Conservation (phyloP, 2,797 vertebrate species). For the Sebastes goodei region DNA sequence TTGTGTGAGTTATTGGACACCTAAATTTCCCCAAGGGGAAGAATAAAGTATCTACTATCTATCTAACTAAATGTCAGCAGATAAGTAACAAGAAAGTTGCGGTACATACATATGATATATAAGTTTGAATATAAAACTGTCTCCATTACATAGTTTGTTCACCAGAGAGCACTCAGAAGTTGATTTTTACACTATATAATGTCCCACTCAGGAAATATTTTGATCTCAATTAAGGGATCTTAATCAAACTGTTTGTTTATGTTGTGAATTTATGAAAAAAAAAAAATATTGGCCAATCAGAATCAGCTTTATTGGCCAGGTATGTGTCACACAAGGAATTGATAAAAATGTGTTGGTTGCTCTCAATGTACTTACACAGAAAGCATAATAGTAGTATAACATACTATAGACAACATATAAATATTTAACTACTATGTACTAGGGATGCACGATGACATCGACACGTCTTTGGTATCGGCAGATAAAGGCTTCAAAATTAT, state of each 20-base stretch:
- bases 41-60: no score
- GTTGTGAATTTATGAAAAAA: neutral
- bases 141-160: neutral
- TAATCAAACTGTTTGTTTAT: neutral
- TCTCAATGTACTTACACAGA: neutral
- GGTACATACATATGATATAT: no score
- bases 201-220: no score
- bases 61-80: neutral
- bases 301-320: neutral
- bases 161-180: neutral
- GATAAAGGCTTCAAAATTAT: no score
- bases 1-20: no score
- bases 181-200: neutral
- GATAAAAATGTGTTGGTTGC: neutral
- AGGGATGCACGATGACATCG: no score
- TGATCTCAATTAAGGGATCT: neutral
- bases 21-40: no score
- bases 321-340: neutral
- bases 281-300: neutral
- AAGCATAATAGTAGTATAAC: neutral
- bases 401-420: no score
- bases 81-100: neutral
- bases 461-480: no score
- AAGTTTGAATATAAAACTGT: neutral
- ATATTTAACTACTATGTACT: no score